phyloP scores from a whole-genome alignment of 2,113 vertebrate genomes.

The Cricetomys ansorgei region DNA sequence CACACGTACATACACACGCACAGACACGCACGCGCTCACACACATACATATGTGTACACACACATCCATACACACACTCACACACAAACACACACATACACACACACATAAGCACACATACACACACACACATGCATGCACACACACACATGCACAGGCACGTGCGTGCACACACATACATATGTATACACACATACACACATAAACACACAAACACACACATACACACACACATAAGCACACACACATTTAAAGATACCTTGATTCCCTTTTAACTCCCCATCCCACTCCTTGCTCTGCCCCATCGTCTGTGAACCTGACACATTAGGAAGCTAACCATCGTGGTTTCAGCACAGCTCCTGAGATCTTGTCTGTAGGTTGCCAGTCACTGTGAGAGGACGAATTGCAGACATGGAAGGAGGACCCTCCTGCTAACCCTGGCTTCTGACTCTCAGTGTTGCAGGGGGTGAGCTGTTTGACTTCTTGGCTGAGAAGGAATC shows the following conservation, averaged over 20 bases:
- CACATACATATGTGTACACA: no score
- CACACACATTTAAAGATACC: background rate
- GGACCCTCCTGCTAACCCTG: slow-evolving; percentile 36
- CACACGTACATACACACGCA: no score
- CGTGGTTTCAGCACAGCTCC: background rate
- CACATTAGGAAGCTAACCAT: background rate
- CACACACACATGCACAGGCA: no score
- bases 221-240: no score
- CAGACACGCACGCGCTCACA: no score
- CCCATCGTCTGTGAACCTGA: background rate
- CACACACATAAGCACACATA: no score
- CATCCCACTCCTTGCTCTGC: background rate
- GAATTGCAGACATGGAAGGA: background rate
- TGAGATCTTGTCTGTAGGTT: background rate
- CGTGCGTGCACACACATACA: no score
- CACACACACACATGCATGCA: no score
- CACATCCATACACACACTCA: no score
- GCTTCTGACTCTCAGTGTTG: slow-evolving; percentile 89
- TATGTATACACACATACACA: no score
- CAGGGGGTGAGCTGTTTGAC: slow-evolving; percentile 98
- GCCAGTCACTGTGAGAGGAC: background rate
- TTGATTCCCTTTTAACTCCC: background rate
- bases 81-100: no score
- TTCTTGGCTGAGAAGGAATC: slow-evolving; percentile 99
- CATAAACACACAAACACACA: no score